Conservation (phyloP, 2,797 vertebrate genomes). For the Holocentrus rufus region DNA sequence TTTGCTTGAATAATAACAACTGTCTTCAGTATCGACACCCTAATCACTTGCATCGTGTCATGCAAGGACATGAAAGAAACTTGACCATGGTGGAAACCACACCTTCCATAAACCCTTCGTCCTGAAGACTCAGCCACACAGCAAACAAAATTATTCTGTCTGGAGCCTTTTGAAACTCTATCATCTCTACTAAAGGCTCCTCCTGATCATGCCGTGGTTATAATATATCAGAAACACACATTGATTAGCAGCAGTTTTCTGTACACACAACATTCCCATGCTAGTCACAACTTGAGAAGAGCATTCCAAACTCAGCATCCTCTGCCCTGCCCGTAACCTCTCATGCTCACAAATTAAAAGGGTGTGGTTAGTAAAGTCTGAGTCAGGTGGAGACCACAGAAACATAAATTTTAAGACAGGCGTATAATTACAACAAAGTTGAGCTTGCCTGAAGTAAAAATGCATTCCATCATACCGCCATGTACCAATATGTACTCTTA, state of each 20-base stretch:
- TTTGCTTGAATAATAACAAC: too few relatives aligned
- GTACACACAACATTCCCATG: slow-evolving; percentile 37
- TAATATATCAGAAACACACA: slow-evolving; percentile 29
- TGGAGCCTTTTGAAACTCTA: slow-evolving; percentile 4
- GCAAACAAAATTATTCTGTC: slow-evolving; percentile 9
- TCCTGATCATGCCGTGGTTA: slow-evolving; percentile 8
- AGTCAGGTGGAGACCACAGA: slow-evolving; percentile 1
- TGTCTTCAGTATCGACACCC: too few relatives aligned
- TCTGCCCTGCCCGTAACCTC: slow-evolving; percentile 23
- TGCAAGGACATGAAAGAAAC: too few relatives aligned
- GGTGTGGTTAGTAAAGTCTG: slow-evolving; percentile 17
- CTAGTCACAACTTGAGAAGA: slow-evolving; percentile 27
- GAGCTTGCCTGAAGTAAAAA: too few relatives aligned
- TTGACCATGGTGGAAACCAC: too few relatives aligned
- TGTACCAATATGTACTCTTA: too few relatives aligned
- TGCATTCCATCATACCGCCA: too few relatives aligned
- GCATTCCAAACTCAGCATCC: slow-evolving; percentile 21
- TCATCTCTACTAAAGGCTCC: slow-evolving; percentile 15
- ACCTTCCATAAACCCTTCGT: not conserved
- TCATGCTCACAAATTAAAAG: slow-evolving; percentile 42
- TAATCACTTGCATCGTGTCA: too few relatives aligned
- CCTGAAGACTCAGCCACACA: not conserved
- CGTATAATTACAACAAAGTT: too few relatives aligned
- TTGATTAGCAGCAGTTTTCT: slow-evolving; percentile 43
- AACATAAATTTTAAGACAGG: not conserved